Evolutionary conservation across 2,888 invertebrate species (phyloP), one percentile per base, ranked within the genome.

Genomic region (Sphaerophoria rueppellii): DNA sequence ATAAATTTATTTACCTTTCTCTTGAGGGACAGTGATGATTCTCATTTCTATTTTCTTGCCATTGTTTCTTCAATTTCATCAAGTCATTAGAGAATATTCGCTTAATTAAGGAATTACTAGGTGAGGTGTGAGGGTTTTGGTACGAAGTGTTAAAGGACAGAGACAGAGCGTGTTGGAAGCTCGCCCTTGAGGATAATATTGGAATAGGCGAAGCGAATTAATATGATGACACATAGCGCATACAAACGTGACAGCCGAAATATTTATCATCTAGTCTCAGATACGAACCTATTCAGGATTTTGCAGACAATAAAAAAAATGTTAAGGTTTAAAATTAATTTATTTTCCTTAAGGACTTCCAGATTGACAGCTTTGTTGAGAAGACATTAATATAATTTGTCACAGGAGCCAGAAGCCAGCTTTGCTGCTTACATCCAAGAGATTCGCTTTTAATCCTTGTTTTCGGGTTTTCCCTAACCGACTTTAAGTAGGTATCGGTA

Each of bases 21-120:
- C 24, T 2, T 2, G 24, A 24, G 24, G 24, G 24, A 24, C 24
- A 24, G 24, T 24, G 24, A 24, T 24, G 24, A 24, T 24, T 24
- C 24, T 24, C 2, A 1, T 24, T 24, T 24, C 24, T 24, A 24
- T 24, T 24, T 24, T 24, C 24, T 24, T 24, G 24, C 24, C 24
- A 24, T 24, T 24, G 24, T 24, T 24, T 24, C 24, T 24, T 24
- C 24, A 24, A 24, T 69, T 55, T 73, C 81, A 77, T 81, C 76
- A 85, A 81, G 58, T 81, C 81, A 81, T 85, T 85, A 85, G 76
- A 77, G 81, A 77, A 77, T 81, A 80, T 85, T 81, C 85, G 81
- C 81, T 85, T 85, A 81, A 81, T 85, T 85, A 85, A 75, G 54
- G 70, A 58, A 46, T 54, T 24, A 54, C 50, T 16, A 60, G 76